Evolutionary conservation across 2,888 invertebrate genomes (phyloP), one percentile per base, ranked within the genome.

Genomic region (Drosophila birchii): DNA sequence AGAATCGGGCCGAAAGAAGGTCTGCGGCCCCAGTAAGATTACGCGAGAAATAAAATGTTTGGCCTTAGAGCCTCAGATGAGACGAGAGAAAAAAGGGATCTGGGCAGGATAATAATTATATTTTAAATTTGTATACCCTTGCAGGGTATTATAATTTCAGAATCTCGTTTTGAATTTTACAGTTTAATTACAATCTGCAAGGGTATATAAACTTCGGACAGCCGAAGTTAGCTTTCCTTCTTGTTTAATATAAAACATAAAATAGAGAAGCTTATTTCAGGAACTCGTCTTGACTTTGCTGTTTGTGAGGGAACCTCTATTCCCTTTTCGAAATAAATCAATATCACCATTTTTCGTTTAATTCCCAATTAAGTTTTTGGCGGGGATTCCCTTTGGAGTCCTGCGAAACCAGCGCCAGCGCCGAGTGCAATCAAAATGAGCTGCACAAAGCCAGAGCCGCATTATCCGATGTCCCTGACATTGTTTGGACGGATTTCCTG

Each of bases 401-500:
- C 20, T 56, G 26, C 45, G 34, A 53, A 53, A 62, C 57, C 71
- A 39, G 61, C 32, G 41, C 36, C 26, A 34, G 36, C 53, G 18
- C 49, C 12, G 64, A 56, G 64, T 73, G 58, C 73, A 75, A 73
- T 73, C 67, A 67, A 72, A 72, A 41, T 70, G 69, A 58, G 62
- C 51, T 44, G 26, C 73, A 56, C 71, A 72, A 51, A 63, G 53
- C 59, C 62, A 43, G 43, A 57, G 62, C 26, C 39, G 49, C 58
- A 75, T 59, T 67, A 66, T 75, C 41, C 67, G 26, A 56, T 62
- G 73, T 56, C 43, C 39, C 66, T 43, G 66, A 38, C 58, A 73
- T 66, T 76, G 76, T 76, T 61, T 47, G 51, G 62, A 39, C 44
- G 41, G 45, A 47, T 68, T 54, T 47, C 68, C 58, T 32, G 51